These are phyloP conservation scores for Pandemis heparana DNA, from an alignment of 2,888 invertebrate species.

Conservation along the genomic window DNA sequence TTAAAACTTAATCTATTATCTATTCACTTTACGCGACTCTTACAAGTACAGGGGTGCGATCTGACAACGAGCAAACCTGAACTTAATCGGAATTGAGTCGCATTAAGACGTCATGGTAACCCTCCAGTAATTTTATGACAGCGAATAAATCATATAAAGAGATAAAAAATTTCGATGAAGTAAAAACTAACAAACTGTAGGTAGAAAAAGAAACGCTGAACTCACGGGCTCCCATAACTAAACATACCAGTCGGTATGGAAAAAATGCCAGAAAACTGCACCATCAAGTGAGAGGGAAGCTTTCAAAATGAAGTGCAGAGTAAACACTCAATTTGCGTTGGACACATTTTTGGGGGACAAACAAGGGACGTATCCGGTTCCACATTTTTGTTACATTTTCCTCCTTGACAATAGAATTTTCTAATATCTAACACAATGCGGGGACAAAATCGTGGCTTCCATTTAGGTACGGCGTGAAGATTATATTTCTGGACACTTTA, in stretches of 20 bases:
- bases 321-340: constrained; percentile 74
- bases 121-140: no score
- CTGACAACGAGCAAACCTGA: no score
- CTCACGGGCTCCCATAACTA: no score
- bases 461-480: constrained; percentile 20
- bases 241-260: constrained; percentile 19
- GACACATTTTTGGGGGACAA: constrained; percentile 59
- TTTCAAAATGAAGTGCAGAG: constrained; percentile 76
- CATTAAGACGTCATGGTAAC: no score
- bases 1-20: no score
- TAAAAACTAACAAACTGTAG: neutral
- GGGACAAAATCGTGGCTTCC: constrained; percentile 33
- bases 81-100: no score
- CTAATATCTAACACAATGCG: constrained; percentile 36
- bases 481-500: constrained; percentile 33
- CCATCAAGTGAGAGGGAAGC: constrained; percentile 57
- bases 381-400: constrained; percentile 44
- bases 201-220: neutral
- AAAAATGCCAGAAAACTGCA: constrained; percentile 47
- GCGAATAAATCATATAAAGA: no score
- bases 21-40: no score
- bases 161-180: no score
- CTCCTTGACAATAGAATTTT: constrained; percentile 41
- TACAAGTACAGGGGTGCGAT: no score
- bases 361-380: constrained; percentile 46